phyloP scores from a whole-genome alignment of 2,113 vertebrate species.

The Ictalurus punctatus region DNA sequence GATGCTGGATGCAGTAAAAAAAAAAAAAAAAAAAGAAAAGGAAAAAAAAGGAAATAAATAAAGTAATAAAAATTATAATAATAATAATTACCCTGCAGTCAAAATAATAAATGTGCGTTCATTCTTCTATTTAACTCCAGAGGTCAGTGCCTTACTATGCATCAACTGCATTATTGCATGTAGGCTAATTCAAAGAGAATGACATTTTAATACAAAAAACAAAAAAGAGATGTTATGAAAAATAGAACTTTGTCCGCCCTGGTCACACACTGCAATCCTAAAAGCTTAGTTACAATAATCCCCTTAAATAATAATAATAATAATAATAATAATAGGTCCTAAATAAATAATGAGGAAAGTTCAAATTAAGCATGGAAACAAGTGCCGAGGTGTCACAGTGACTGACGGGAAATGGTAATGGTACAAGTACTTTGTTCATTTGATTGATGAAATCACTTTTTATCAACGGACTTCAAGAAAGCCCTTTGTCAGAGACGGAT shows the following conservation, averaged over 20 bases:
- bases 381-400: slow-evolving; percentile 3
- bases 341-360: slow-evolving; percentile 15
- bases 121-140: background rate
- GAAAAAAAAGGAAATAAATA: too few relatives aligned
- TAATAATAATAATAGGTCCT: background rate
- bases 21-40: background rate
- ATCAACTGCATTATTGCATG: background rate
- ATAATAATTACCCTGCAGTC: background rate
- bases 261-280: background rate
- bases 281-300: background rate
- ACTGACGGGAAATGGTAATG: background rate
- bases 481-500: background rate
- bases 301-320: slow-evolving; percentile 3
- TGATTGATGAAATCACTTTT: background rate
- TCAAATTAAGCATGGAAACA: slow-evolving; percentile 1
- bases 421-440: slow-evolving; percentile 6
- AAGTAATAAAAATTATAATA: too few relatives aligned
- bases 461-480: background rate
- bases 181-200: background rate
- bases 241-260: background rate
- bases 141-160: background rate
- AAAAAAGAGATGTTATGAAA: background rate
- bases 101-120: background rate
- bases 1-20: background rate
- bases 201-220: background rate